phyloP scores from a whole-genome alignment of 1,140 invertebrate species.

The Anastatus disparis region DNA sequence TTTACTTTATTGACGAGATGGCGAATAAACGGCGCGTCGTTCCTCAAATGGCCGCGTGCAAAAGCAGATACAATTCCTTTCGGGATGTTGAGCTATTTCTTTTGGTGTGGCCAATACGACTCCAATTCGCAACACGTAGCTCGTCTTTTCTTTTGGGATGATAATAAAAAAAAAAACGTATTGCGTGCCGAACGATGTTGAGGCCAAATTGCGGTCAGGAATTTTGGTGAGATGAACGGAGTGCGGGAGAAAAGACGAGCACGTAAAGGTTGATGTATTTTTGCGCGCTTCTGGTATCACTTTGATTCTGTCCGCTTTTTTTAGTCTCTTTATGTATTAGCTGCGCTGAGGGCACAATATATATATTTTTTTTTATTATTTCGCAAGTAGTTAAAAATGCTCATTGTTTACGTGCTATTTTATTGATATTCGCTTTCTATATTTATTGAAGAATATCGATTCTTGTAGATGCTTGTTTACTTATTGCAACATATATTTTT shows the following conservation, averaged over 20 bases:
- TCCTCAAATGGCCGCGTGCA: slow-evolving; percentile 35
- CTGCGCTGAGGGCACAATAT: no score
- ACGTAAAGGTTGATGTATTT: slow-evolving; percentile 3
- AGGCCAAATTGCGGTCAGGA: slow-evolving; percentile 20
- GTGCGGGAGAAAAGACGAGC: slow-evolving; percentile 11
- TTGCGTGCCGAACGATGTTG: neutral
- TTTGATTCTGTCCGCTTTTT: slow-evolving; percentile 18
- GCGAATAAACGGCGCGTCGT: slow-evolving; percentile 36
- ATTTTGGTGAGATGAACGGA: slow-evolving; percentile 34
- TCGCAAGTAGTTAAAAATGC: neutral
- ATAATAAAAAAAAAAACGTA: neutral
- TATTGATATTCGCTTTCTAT: neutral
- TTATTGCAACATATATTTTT: no score
- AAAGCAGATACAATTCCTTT: no score
- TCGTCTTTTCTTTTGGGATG: slow-evolving; percentile 30
- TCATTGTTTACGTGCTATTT: neutral
- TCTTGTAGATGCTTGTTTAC: slow-evolving; percentile 19
- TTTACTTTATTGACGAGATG: slow-evolving; percentile 6
- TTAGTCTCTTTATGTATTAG: no score
- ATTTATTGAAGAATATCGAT: neutral
- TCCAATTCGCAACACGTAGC: slow-evolving; percentile 39
- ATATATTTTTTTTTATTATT: no score
- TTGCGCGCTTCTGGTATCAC: slow-evolving; percentile 20
- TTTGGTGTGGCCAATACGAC: neutral
- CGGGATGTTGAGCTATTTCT: neutral